Conservation (phyloP, 2,113 vertebrate species). For the Chaetodon auriga region DNA sequence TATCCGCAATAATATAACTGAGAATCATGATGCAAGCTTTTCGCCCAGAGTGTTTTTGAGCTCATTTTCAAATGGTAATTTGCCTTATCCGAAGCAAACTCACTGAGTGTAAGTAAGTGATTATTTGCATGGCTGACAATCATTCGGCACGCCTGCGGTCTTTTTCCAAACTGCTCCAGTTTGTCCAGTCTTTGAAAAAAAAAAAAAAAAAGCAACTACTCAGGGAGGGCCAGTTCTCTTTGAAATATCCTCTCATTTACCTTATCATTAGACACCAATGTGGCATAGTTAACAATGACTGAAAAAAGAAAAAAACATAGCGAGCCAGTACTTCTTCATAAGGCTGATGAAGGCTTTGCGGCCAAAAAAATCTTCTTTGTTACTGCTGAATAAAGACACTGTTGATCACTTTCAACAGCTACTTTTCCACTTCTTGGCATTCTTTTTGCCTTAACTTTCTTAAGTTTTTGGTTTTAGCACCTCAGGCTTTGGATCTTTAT, state of each 20-base stretch:
- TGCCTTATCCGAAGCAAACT: constrained; percentile 95
- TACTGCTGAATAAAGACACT: constrained; percentile 52
- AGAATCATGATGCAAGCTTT: constrained; percentile 90
- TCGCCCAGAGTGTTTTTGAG: constrained; percentile 95
- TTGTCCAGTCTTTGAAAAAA: constrained; percentile 88
- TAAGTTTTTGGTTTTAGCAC: constrained; percentile 41
- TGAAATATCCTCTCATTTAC: constrained; percentile 87
- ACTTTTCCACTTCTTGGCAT: constrained; percentile 36
- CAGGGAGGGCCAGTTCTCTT: constrained; percentile 84
- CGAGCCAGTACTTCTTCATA: constrained; percentile 55
- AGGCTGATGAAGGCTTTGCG: constrained; percentile 60
- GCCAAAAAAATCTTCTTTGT: constrained; percentile 53
- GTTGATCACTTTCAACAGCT: constrained; percentile 62
- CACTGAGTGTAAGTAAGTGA: constrained; percentile 97
- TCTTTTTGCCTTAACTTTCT: constrained; percentile 33
- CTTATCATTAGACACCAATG: constrained; percentile 80
- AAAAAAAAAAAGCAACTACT: constrained; percentile 81
- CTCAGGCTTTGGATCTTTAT: constrained; percentile 47
- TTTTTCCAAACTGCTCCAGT: constrained; percentile 92
- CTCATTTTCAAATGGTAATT: constrained; percentile 99
- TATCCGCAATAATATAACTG: constrained; percentile 82
- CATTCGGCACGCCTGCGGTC: constrained; percentile 91
- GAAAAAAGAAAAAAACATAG: constrained; percentile 14
- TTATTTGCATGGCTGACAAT: constrained; percentile 99
- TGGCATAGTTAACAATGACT: constrained; percentile 64